Evolutionary conservation across 2,888 invertebrate genomes (phyloP).

Genomic region (Brachycybe producta): DNA sequence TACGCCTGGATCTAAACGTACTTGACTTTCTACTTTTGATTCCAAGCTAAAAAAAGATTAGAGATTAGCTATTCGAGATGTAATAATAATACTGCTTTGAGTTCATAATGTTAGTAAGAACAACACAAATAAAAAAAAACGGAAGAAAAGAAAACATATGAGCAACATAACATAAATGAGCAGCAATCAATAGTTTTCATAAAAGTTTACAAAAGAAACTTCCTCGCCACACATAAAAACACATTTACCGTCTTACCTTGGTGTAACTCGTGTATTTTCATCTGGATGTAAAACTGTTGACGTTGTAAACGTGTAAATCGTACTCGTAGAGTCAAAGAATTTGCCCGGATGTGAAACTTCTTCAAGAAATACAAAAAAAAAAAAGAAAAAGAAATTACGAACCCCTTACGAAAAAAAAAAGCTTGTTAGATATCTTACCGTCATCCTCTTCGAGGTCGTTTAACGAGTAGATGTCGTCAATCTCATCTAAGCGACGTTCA

Average conservation of each 20-base stretch:
- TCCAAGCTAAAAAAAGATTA: no score
- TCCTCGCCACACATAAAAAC: no score
- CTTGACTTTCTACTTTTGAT: no score
- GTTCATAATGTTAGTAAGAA: no score
- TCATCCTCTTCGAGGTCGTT: conserved; percentile 55
- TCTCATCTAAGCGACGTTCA: conserved; percentile 25
- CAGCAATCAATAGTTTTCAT: background rate
- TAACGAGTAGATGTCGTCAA: conserved; percentile 47
- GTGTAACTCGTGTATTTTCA: conserved; percentile 57
- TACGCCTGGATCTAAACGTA: no score
- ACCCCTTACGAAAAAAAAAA: background rate
- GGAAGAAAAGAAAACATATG: conserved; percentile 7
- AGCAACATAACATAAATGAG: conserved; percentile 6
- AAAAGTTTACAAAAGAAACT: background rate
- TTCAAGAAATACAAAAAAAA: background rate
- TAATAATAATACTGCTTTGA: no score
- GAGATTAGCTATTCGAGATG: no score
- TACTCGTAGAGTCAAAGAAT: conserved; percentile 41
- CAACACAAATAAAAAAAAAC: conserved; percentile 3
- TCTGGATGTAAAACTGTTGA: conserved; percentile 82
- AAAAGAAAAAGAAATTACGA: background rate
- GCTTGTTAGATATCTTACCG: conserved; percentile 19
- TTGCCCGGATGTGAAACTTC: conserved; percentile 22
- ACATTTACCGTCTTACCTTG: conserved; percentile 25
- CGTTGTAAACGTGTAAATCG: conserved; percentile 74